Evolutionary conservation across 2,888 invertebrate genomes (phyloP), one percentile per base, ranked within the genome.

Genomic region (Laothoe populi): DNA sequence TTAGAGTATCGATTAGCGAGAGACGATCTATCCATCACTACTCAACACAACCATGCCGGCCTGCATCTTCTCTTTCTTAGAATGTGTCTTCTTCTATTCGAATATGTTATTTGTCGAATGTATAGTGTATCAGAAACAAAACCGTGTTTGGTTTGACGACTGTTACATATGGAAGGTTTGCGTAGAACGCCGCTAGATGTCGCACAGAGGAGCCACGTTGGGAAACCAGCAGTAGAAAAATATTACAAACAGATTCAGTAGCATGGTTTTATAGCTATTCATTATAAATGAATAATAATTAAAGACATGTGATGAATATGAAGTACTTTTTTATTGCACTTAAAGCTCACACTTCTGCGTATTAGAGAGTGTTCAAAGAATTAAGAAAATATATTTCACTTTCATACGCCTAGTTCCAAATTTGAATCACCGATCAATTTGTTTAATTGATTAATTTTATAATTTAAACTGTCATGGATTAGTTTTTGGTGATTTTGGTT

Each of bases 221-320:
- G 16, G 8, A 10, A 11, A 11, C 19, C 19, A 31, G 8, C 19
- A 19, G 10, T 19, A 53, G 19, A 7, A 53, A 21, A 53, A 35
- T 10, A 53, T 16, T 11, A 35, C 16, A 19, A 35, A 53, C 2
- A 53, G 11, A 19, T 19, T 19, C 8, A 53, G 19, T 53, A 53
- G 35, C 35, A 53, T 11, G 0, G 19, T 19, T 35, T 53, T 19
- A 53, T 35, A 35, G 19, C 53, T 35, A 35, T 35, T 16, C 19
- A 31, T 16, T 49, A 49, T 35, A 53, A 11, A 35, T 19, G 4
- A 35, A 21, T 53, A 53, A 16, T 35, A 53, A 53, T 53, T 31
- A 35, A 16, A 19, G 10, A 53, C 53, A 53, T 31, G n/a, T 49
- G 49, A 19, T 53, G 53, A 31, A 53, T 53, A 53, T 53, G 31